phyloP scores from a whole-genome alignment of 2,113 vertebrate species.

The Verasper variegatus region DNA sequence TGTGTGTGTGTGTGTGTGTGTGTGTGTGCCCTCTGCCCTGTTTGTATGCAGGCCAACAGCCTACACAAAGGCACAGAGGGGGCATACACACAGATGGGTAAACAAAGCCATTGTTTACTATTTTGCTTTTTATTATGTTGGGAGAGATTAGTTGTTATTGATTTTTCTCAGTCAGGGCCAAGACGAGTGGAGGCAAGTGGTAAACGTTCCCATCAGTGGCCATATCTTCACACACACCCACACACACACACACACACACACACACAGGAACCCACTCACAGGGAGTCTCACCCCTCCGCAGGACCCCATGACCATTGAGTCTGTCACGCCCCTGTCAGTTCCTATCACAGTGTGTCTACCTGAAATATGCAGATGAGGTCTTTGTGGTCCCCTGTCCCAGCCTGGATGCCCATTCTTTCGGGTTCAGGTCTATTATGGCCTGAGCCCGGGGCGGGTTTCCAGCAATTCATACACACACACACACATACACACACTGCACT shows the following conservation, averaged over 20 bases:
- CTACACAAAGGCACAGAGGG: conserved; percentile 71
- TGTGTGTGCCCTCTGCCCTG: conserved; percentile 70
- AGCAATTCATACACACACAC: conserved; percentile 36
- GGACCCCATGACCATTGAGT: conserved; percentile 87
- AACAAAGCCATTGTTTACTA: conserved; percentile 96
- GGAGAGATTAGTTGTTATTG: conserved; percentile 94
- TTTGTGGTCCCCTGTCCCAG: conserved; percentile 86
- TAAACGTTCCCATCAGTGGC: conserved; percentile 86
- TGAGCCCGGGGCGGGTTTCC: conserved; percentile 85
- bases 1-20: conserved; percentile 41
- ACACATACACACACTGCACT: conserved; percentile 78
- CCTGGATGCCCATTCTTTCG: conserved; percentile 86
- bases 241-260: conserved; percentile 43
- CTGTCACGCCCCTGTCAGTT: conserved; percentile 97
- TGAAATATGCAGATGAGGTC: conserved; percentile 97
- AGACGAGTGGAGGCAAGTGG: conserved; percentile 80
- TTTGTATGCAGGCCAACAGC: conserved; percentile 68
- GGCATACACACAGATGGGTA: conserved; percentile 83
- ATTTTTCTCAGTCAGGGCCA: conserved; percentile 88
- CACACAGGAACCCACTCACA: conserved; percentile 43
- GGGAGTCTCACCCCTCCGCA: conserved; percentile 59
- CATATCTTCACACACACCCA: conserved; percentile 31
- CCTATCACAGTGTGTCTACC: conserved; percentile 97
- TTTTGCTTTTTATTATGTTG: conserved; percentile 90
- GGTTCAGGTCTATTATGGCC: conserved; percentile 87